Evolutionary conservation across 2,797 vertebrate species (phyloP), one percentile per base, ranked within the genome.

Genomic region (Bradypodion ventrale): DNA sequence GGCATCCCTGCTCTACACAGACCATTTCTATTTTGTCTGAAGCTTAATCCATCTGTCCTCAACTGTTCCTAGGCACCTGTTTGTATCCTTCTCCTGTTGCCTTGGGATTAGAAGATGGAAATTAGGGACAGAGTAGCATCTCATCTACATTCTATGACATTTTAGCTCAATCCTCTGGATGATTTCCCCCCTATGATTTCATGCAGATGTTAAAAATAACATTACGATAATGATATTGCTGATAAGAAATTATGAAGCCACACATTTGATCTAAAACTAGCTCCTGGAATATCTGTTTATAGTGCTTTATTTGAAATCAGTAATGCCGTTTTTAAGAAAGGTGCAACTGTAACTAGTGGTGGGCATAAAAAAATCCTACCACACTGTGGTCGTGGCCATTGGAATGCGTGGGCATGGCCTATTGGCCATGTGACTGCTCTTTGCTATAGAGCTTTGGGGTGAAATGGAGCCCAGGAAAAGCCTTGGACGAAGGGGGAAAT

Each of bases 251-350:
- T 19, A 21, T 23, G 10, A 13, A 63, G 23, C 37, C 27, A 83
- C 9, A 1, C n/a, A 7, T 44, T 76, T 76, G 25, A 42, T 25
- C 46, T 77, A 68, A 59, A 68, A 42, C 44, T 60, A 19, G 19
- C 29, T 25, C 35, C 37, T 15, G 27, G 49, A 69, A 76, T 52
- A 9, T 44, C 7, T 42, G n/a, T 60, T 70, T 69, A 59, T 77
- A 77, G 37, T 10, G 42, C 83, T 88, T 73, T 59, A 78, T 78
- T 74, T 87, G 88, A 87, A 90, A 91, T 82, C 82, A 90, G 90
- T 74, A 90, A 83, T 87, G 35, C 83, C 68, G 16, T 75, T 56
- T 75, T 83, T 29, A 83, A 7, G 73, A 89, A 59, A 40, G 7
- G 52, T 76, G 62, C 9, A 86, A 23, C 46, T 78, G n/a, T n/a